A percentile compares a stretch with the other conserved stretches of the same genome.
Evolutionary conservation across 1,140 invertebrate genomes (phyloP).

Genomic region (Meloidogyne hapla): DNA sequence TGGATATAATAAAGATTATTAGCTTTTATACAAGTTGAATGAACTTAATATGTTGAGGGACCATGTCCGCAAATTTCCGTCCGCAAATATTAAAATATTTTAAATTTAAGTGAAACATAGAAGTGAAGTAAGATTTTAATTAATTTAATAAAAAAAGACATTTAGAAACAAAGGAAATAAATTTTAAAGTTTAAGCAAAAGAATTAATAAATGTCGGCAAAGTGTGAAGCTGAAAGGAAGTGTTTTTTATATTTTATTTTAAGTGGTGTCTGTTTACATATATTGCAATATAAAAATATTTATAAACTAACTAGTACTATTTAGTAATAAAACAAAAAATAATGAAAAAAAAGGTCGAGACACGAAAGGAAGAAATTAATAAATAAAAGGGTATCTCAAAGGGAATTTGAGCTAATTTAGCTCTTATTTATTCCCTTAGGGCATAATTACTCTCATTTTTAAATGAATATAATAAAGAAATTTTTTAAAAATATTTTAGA

Average conservation of each 20-base stretch:
- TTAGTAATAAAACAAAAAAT: background rate
- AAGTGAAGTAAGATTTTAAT: too few relatives aligned
- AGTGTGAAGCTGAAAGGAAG: background rate
- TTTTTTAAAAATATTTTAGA: background rate
- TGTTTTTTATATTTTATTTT: background rate
- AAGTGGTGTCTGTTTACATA: slow-evolving; percentile 5
- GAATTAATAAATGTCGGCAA: too few relatives aligned
- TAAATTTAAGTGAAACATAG: too few relatives aligned
- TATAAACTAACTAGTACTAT: background rate
- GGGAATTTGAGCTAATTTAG: background rate
- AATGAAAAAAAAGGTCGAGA: background rate
- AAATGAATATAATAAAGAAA: background rate
- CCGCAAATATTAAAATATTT: too few relatives aligned
- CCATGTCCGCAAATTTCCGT: too few relatives aligned
- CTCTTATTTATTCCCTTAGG: background rate
- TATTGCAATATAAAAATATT: background rate
- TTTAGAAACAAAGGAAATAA: background rate
- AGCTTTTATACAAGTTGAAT: too few relatives aligned
- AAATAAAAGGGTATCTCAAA: background rate
- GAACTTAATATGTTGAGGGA: too few relatives aligned
- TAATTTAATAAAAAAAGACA: background rate
- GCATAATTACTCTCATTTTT: background rate
- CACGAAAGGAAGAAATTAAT: background rate
- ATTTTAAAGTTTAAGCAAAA: background rate
- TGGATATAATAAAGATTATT: too few relatives aligned